Conservation (phyloP, 2,888 invertebrate species). For the Himalopsyche tibetana region DNA sequence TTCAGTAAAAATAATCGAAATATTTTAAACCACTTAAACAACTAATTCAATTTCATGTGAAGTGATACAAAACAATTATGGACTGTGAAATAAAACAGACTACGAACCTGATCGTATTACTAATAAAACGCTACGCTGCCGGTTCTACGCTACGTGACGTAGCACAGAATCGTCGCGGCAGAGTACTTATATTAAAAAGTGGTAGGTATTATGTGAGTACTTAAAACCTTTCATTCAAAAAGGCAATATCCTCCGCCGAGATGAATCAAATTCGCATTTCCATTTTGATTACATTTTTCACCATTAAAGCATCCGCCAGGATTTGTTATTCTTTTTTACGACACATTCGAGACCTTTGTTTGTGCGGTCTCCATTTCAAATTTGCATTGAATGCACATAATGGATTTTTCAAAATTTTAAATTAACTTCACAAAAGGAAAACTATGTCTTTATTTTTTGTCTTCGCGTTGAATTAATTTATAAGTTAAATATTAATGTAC, state of each 20-base stretch:
- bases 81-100: too few species aligned
- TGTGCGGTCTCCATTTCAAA: neutral
- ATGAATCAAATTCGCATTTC: conserved; percentile 20
- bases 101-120: too few species aligned
- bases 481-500: too few species aligned
- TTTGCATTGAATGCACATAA: neutral
- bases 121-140: neutral
- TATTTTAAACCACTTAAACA: too few species aligned
- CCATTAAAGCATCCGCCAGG: conserved; percentile 10
- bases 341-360: neutral
- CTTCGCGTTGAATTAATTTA: too few species aligned
- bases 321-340: neutral
- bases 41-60: too few species aligned
- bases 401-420: too few species aligned
- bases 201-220: conserved; percentile 15
- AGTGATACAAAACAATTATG: too few species aligned
- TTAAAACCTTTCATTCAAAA: conserved; percentile 19
- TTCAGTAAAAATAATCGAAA: too few species aligned
- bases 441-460: too few species aligned
- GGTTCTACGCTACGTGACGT: neutral
- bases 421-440: too few species aligned
- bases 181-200: neutral
- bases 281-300: conserved; percentile 30
- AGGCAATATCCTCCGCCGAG: conserved; percentile 15
- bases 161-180: neutral